Conservation (phyloP, 2,113 vertebrate genomes). For the Callospermophilus lateralis region DNA sequence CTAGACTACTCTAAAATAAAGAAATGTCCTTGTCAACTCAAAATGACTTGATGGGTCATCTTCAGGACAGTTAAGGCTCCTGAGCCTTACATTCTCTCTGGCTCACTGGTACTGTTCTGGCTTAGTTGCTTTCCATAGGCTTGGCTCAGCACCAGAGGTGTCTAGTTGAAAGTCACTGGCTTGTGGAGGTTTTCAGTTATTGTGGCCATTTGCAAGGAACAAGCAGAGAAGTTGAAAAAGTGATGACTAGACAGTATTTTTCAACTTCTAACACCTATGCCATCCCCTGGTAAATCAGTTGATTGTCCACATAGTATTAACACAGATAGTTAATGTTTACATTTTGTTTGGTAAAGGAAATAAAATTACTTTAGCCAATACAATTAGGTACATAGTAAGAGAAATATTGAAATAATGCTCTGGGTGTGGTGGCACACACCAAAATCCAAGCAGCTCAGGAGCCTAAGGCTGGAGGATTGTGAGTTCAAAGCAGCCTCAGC, state of each 20-base stretch:
- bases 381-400: not conserved
- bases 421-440: too few species aligned
- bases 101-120: not conserved
- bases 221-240: not conserved
- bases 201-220: conserved; percentile 53
- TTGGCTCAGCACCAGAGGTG: not conserved
- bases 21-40: not conserved
- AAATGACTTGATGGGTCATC: fast-evolving
- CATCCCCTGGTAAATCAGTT: conserved; percentile 52
- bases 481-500: too few species aligned
- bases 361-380: not conserved
- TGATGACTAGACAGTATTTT: conserved; percentile 46
- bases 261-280: not conserved
- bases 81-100: not conserved
- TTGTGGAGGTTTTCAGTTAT: not conserved
- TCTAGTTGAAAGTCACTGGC: fast-evolving
- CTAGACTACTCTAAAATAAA: not conserved
- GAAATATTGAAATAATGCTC: not conserved
- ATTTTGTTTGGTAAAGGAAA: not conserved
- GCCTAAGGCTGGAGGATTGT: too few species aligned
- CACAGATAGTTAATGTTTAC: not conserved
- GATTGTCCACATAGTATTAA: not conserved
- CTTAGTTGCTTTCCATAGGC: not conserved
- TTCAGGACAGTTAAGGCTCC: not conserved
- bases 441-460: too few species aligned